phyloP scores from a whole-genome alignment of 35 echinoderm and acorn worm genomes.

The Lytechinus pictus region DNA sequence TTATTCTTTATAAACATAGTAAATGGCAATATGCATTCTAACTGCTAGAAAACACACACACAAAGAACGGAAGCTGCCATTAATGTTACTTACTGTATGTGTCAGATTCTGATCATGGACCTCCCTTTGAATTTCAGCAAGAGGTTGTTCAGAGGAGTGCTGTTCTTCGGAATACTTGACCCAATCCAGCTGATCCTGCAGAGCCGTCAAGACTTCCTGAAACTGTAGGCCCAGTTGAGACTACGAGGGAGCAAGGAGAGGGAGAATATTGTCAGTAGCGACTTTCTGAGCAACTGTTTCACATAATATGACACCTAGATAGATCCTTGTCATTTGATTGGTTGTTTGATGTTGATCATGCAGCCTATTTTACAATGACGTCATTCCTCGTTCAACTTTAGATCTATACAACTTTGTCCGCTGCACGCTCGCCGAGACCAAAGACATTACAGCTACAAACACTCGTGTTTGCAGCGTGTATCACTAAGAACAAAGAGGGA shows the following conservation, averaged over 20 bases:
- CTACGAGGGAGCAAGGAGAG: neutral
- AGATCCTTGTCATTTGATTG: no score
- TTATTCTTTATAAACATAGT: no score
- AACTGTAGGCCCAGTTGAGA: slow-evolving; percentile 72
- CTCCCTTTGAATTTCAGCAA: slow-evolving; percentile 56
- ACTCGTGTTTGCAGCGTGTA: no score
- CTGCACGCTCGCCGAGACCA: no score
- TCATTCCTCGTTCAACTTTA: no score
- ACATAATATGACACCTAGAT: neutral
- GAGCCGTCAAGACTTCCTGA: slow-evolving; percentile 50
- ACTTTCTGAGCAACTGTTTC: neutral
- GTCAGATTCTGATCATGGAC: slow-evolving; percentile 62
- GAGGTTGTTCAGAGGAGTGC: slow-evolving; percentile 73
- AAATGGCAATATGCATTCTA: no score
- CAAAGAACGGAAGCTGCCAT: neutral
- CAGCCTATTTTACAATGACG: no score
- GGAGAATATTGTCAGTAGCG: neutral
- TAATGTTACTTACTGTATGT: slow-evolving; percentile 70
- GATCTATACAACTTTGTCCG: no score
- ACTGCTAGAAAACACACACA: neutral
- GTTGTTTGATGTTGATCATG: no score
- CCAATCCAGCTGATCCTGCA: slow-evolving; percentile 90
- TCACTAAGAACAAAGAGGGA: no score
- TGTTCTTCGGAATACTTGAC: slow-evolving; percentile 76
- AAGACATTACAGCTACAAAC: no score